phyloP scores from a whole-genome alignment of 2,113 vertebrate species.

The Arothron firmamentum region DNA sequence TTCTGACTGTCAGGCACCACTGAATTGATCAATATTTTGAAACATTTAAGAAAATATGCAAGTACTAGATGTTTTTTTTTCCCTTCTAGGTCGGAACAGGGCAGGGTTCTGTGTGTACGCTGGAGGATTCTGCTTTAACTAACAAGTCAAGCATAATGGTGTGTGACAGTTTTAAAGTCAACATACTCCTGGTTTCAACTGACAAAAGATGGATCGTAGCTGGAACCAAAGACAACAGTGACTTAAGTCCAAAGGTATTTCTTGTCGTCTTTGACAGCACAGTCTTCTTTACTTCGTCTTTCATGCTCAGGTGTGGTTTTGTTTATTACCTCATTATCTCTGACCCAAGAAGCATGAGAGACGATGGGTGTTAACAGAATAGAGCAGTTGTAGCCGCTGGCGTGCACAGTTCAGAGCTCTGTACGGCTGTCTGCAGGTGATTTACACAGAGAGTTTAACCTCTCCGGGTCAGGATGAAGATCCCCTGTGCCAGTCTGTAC shows the following conservation, averaged over 20 bases:
- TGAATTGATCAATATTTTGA: neutral
- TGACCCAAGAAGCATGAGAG: neutral
- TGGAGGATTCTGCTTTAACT: slow-evolving; percentile 57
- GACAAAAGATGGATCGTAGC: slow-evolving; percentile 67
- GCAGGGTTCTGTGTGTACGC: slow-evolving; percentile 55
- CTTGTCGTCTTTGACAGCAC: slow-evolving; percentile 3
- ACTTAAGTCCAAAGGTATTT: slow-evolving; percentile 65
- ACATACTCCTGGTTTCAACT: slow-evolving; percentile 67
- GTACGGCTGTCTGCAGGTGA: slow-evolving; percentile 53
- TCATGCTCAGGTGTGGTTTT: neutral
- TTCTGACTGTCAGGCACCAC: slow-evolving; percentile 63
- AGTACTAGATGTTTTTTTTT: neutral
- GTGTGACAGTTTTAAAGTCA: slow-evolving; percentile 50
- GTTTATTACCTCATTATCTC: slow-evolving; percentile 4
- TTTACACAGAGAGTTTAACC: slow-evolving; percentile 60
- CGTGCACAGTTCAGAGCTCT: neutral
- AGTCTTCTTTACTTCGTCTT: slow-evolving; percentile 9
- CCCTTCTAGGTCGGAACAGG: slow-evolving; percentile 63
- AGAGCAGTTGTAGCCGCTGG: too few relatives aligned
- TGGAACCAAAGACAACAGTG: slow-evolving; percentile 43
- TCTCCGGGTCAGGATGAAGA: slow-evolving; percentile 57
- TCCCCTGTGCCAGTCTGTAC: slow-evolving; percentile 53
- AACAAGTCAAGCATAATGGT: slow-evolving; percentile 45
- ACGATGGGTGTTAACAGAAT: neutral
- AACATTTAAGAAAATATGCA: neutral